Evolutionary conservation across 2,113 vertebrate genomes (phyloP).

Genomic region (Carlito syrichta): DNA sequence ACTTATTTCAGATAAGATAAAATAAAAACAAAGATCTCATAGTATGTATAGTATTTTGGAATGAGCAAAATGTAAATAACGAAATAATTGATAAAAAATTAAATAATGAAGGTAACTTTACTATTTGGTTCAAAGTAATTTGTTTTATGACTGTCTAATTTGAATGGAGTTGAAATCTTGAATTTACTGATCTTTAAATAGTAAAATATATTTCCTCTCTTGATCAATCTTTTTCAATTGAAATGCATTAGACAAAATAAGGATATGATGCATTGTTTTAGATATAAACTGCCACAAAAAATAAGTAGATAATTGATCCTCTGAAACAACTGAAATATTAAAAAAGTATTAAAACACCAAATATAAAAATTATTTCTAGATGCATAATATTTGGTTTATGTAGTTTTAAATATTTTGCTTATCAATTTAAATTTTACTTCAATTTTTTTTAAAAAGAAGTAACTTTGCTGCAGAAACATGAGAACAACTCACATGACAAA

Average conservation of each 20-base stretch:
- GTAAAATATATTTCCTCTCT: conserved; percentile 1
- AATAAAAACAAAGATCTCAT: not conserved
- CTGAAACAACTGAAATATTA: not conserved
- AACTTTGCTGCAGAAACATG: not conserved
- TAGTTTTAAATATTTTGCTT: conserved; percentile 5
- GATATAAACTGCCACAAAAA: not conserved
- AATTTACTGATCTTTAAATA: not conserved
- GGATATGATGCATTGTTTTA: not conserved
- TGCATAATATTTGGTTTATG: not conserved
- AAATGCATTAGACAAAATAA: not conserved
- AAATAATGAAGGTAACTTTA: not conserved
- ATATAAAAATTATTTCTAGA: not conserved
- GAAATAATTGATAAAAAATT: not conserved
- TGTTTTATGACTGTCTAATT: not conserved
- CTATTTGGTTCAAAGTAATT: not conserved
- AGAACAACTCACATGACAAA: not conserved
- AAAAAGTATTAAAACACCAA: not conserved
- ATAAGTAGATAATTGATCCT: not conserved
- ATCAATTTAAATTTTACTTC: conserved; percentile 2
- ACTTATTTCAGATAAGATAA: not conserved
- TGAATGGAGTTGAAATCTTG: not conserved
- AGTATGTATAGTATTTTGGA: not conserved
- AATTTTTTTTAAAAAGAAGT: not conserved
- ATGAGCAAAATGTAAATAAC: not conserved
- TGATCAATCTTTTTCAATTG: not conserved